Conservation (phyloP, 1,140 invertebrate genomes). For the Lineus longissimus region DNA sequence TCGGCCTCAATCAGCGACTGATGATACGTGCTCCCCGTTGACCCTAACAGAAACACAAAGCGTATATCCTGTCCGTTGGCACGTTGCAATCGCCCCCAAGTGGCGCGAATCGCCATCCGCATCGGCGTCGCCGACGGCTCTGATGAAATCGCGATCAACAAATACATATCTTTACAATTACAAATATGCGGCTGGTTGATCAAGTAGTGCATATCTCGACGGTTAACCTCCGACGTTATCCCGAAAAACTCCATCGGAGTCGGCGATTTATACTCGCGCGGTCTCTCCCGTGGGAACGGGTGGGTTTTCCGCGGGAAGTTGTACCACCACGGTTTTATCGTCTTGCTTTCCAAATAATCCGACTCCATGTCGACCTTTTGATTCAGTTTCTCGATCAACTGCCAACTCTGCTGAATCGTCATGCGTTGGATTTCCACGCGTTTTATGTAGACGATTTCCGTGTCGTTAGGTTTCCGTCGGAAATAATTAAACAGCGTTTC, state of each 20-base stretch:
- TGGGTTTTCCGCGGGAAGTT: no score
- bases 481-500: no score
- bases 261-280: neutral
- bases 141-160: neutral
- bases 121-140: neutral
- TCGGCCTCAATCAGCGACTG: neutral
- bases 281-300: no score
- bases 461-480: no score
- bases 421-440: no score
- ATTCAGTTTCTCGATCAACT: no score
- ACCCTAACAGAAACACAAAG: neutral
- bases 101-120: neutral
- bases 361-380: no score
- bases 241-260: neutral
- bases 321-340: no score
- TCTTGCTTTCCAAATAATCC: no score
- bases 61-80: neutral
- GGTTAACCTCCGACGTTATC: neutral
- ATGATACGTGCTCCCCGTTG: neutral
- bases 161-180: conserved; percentile 5
- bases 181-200: neutral
- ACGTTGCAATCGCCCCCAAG: neutral
- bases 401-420: no score
- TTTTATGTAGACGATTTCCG: no score
- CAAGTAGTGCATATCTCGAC: neutral